Evolutionary conservation across 2,797 vertebrate species (phyloP), one percentile per base, ranked within the genome.

Genomic region (Enteromius mattozi): DNA sequence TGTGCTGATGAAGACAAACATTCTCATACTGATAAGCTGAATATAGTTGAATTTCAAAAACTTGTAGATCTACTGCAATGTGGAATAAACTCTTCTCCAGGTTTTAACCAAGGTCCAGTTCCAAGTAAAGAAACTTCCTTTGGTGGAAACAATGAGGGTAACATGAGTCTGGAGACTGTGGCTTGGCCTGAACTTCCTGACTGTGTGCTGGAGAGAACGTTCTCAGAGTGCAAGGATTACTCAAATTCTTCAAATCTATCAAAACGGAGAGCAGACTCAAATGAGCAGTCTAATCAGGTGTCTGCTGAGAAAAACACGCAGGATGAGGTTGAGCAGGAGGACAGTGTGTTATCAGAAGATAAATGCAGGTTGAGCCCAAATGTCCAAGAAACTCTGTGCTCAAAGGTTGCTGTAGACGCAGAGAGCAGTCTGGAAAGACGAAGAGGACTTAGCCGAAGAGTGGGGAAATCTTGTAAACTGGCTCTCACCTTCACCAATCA

Each of bases 401-500:
- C 68, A 51, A 74, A 81, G 56, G 69, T 13, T 71, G 16, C 42
- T 0, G 80, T 82, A 65, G 35, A 79, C 13, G 45, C 47, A 35
- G 80, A 83, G 27, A 27, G 75, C 61, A 86, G 68, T 74, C 78
- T 66, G 83, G 96, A 96, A 78, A 94, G 88, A 85, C 95, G 93
- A 89, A 21, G 86, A 66, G 93, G 92, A n/a, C 94, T 93, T 83
- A 92, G 88, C 89, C 93, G 96, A 85, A 94, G 91, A 86, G 91
- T 90, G 3, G 92, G 93, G 59, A 96, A 96, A 82, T 92, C 93
- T 56, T 96, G 96, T 88, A 97, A 95, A 91, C 92, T 97, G 65
- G 96, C 97, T 0, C 94, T 97, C 76, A 95, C 96, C 21, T 97
- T 97, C 87, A 93, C 95, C 79, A 94, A 94, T 33, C 96, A 91